Conservation (phyloP, 2,797 vertebrate genomes). For the Rhinoraja longicauda region DNA sequence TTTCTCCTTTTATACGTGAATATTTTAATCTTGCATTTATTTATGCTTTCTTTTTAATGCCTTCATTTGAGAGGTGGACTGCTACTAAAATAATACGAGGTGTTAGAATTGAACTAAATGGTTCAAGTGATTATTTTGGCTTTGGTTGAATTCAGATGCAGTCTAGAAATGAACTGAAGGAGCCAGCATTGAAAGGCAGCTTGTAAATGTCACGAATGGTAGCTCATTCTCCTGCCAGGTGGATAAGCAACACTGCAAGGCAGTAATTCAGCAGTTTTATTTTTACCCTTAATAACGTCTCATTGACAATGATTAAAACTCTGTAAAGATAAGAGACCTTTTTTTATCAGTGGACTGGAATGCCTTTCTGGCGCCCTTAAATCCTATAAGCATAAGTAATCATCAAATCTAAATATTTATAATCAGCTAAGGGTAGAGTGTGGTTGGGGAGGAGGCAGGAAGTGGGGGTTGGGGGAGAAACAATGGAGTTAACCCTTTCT, state of each 20-base stretch:
- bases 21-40: not conserved
- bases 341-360: conserved; percentile 20
- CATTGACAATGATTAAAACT: conserved; percentile 7
- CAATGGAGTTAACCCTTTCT: not conserved
- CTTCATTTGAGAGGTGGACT: not conserved
- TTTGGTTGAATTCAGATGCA: conserved; percentile 3
- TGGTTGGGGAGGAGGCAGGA: not conserved
- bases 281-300: conserved; percentile 16
- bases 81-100: not conserved
- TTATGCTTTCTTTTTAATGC: not conserved
- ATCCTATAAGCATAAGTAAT: conserved; percentile 10
- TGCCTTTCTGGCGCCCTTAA: not conserved
- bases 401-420: not conserved
- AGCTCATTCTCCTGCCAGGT: conserved; percentile 13
- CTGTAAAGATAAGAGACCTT: not conserved
- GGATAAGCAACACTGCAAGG: not conserved
- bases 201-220: conserved; percentile 16
- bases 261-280: not conserved
- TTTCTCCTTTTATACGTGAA: not conserved
- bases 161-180: not conserved
- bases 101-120: not conserved
- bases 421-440: not conserved
- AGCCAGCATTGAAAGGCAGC: conserved; percentile 2
- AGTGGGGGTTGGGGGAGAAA: not conserved
- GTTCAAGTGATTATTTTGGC: not conserved